Conservation (phyloP, 1,140 invertebrate genomes). For the Halictus rubicundus region DNA sequence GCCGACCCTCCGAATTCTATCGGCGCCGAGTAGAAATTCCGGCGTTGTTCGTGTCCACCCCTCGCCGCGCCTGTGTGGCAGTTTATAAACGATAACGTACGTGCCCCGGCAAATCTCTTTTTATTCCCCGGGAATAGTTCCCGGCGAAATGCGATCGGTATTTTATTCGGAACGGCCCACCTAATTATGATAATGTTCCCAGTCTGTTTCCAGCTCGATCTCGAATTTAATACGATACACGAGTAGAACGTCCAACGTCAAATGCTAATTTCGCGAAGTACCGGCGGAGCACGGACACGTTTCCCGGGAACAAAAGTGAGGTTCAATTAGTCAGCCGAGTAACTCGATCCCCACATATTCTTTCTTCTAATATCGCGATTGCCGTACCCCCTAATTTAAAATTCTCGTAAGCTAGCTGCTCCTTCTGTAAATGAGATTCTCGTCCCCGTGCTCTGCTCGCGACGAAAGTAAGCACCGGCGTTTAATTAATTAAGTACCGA, state of each 20-base stretch:
- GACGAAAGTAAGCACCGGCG: not conserved
- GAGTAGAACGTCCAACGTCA: too few relatives aligned
- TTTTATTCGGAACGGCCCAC: not conserved
- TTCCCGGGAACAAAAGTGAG: not conserved
- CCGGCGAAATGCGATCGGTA: not conserved
- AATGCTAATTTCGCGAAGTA: too few relatives aligned
- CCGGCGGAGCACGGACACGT: too few relatives aligned
- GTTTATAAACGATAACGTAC: slow-evolving; percentile 4
- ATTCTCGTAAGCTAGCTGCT: not conserved
- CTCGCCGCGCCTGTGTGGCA: not conserved
- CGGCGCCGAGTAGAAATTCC: slow-evolving; percentile 2
- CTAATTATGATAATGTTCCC: not conserved
- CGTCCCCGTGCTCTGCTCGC: not conserved
- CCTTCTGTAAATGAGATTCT: not conserved
- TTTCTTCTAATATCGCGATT: not conserved
- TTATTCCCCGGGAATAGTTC: not conserved
- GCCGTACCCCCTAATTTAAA: not conserved
- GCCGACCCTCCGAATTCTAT: slow-evolving; percentile 31
- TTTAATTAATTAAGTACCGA: slow-evolving; percentile 3
- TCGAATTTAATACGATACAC: not conserved
- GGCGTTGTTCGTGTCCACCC: not conserved
- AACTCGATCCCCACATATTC: not conserved
- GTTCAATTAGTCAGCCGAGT: not conserved
- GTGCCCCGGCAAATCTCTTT: not conserved
- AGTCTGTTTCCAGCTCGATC: not conserved